These are phyloP conservation scores for Mactromeris polynyma DNA, from an alignment of 2,888 invertebrate genomes.

Conservation along the genomic window DNA sequence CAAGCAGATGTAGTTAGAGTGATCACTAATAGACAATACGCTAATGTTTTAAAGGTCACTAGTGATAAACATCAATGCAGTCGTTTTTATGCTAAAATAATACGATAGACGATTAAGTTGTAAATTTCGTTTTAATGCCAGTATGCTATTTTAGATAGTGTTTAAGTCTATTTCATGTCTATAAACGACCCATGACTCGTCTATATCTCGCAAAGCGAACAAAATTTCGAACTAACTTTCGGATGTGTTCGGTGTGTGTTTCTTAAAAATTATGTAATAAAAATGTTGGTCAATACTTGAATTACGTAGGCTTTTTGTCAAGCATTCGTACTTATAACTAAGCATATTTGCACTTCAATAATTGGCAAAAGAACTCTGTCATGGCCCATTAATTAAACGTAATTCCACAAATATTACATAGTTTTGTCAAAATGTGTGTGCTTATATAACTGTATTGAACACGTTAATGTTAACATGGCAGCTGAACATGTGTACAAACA, in stretches of 20 bases:
- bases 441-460: constrained; percentile 3
- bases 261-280: constrained; percentile 7
- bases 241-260: neutral
- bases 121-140: too few relatives aligned
- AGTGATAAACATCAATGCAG: too few relatives aligned
- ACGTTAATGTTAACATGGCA: neutral
- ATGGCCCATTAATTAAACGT: constrained; percentile 7
- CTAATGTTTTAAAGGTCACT: too few relatives aligned
- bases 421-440: constrained; percentile 1
- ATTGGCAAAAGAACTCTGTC: neutral
- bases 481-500: neutral
- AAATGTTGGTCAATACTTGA: neutral
- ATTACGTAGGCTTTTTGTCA: neutral
- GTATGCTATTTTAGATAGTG: too few relatives aligned
- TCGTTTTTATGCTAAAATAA: too few relatives aligned
- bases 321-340: neutral
- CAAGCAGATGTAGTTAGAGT: too few relatives aligned
- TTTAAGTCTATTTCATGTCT: neutral
- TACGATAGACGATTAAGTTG: too few relatives aligned
- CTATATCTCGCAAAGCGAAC: neutral
- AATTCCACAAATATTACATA: neutral
- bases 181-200: neutral
- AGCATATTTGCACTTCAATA: neutral
- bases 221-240: neutral
- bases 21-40: too few relatives aligned